Evolutionary conservation across 2,888 invertebrate genomes (phyloP).

Genomic region (Mythimna ferrago): DNA sequence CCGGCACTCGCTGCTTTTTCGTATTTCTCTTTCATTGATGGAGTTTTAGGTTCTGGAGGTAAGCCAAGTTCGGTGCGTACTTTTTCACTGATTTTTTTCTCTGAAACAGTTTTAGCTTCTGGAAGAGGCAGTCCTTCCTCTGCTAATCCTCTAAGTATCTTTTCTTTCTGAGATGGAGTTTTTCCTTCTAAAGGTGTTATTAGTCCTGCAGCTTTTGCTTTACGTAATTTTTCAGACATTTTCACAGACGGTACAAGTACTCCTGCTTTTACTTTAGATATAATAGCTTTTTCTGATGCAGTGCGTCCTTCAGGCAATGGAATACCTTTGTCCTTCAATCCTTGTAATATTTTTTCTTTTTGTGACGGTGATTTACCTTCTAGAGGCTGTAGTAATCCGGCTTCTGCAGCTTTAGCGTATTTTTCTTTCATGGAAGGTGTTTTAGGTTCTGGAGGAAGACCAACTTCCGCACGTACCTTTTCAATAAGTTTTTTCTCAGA

Average conservation of each 20-base stretch:
- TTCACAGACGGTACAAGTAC: neutral
- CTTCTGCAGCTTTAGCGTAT: conserved; percentile 34
- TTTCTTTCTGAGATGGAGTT: conserved; percentile 61
- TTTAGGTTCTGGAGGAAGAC: conserved; percentile 64
- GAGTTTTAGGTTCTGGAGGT: conserved; percentile 1
- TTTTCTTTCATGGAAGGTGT: conserved; percentile 60
- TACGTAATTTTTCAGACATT: conserved; percentile 23
- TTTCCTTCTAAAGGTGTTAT: conserved; percentile 64
- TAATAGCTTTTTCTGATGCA: conserved; percentile 30
- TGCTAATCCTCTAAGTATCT: conserved; percentile 61
- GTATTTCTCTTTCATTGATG: conserved; percentile 4
- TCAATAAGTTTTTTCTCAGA: conserved; percentile 16
- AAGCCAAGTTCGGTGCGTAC: conserved; percentile 5
- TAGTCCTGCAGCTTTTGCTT: conserved; percentile 42
- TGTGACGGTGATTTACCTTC: conserved; percentile 39
- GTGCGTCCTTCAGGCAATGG: conserved; percentile 47
- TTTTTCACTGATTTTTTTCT: conserved; percentile 47
- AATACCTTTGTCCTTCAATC: conserved; percentile 20
- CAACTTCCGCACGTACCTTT: conserved; percentile 30
- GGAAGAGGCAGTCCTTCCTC: conserved; percentile 64
- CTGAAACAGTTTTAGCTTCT: conserved; percentile 61
- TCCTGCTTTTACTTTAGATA: conserved; percentile 25
- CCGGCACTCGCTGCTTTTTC: conserved; percentile 4
- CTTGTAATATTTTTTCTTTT: conserved; percentile 41
- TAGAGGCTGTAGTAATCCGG: conserved; percentile 32